Conservation (phyloP, 2,797 vertebrate species). For the Macroramphosus scolopax region DNA sequence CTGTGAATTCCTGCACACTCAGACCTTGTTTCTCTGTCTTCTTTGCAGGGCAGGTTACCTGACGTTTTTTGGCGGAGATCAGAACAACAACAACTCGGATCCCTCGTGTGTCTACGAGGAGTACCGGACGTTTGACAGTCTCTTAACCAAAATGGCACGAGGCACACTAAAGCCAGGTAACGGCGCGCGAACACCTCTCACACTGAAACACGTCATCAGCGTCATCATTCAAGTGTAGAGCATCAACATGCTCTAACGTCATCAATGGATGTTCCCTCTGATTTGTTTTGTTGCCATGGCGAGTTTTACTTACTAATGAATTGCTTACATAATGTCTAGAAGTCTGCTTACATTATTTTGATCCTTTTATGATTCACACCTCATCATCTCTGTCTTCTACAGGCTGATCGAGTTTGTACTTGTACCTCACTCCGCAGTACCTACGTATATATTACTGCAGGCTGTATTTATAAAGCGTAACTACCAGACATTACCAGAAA, state of each 20-base stretch:
- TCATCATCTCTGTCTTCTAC: not conserved
- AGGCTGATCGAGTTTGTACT: slow-evolving; percentile 10
- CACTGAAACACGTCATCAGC: too few species aligned
- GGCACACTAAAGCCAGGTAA: slow-evolving; percentile 78
- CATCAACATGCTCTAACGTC: slow-evolving; percentile 22
- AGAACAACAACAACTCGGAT: slow-evolving; percentile 62
- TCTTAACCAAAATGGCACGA: slow-evolving; percentile 82
- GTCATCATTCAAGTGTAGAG: too few species aligned
- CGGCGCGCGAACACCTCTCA: too few species aligned
- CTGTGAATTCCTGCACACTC: slow-evolving; percentile 1
- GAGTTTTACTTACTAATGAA: slow-evolving; percentile 6
- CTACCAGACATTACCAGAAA: too few species aligned
- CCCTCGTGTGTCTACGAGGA: slow-evolving; percentile 72
- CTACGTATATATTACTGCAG: too few species aligned
- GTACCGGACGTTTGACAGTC: slow-evolving; percentile 78
- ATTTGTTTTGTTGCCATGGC: slow-evolving; percentile 52
- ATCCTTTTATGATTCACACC: slow-evolving; percentile 7
- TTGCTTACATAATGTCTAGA: slow-evolving; percentile 25
- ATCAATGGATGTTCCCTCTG: slow-evolving; percentile 2
- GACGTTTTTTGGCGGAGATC: slow-evolving; percentile 79
- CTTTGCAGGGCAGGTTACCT: slow-evolving; percentile 83
- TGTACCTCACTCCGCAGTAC: too few species aligned
- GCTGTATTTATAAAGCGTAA: too few species aligned
- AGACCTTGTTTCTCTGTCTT: not conserved
- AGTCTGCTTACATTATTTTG: not conserved